Base-by-base conservation (phyloP, 2,113 vertebrate species). In the Ploceus nigricollis region DNA sequence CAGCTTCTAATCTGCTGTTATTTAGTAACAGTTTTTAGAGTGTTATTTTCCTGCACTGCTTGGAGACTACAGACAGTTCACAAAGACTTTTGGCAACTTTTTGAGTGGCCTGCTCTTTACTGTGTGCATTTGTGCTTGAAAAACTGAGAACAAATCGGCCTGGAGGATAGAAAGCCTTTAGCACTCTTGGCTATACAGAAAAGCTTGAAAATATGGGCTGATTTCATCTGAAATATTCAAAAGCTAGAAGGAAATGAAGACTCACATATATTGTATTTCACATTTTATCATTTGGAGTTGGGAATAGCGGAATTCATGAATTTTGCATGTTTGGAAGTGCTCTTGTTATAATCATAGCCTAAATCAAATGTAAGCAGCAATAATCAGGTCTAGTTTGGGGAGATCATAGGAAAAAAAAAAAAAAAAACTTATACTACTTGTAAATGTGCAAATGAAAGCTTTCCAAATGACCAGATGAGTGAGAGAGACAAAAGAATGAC, bases 241-340 rank as follows among this genome's bases (percentile, higher is more conserved):
- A 90, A 91, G 70, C 53, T 72, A 77, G 87, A 87, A 82, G 65
- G 61, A 87, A 96, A 87, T 85, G 37, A 96, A 82, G 93, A 54
- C 33, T 89, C 51, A 57, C 48, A 71, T 90, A 89, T 84, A 93
- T 68, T 86, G 79, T 85, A 82, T 78, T 94, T 95, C 89, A 96
- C 88, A 71, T 96, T 96, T 92, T 93, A 93, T 94, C 54, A 56
- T 70, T 90, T 82, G 48, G 60, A 57, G 31, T 60, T 48, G 70
- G 50, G 40, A 95, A 82, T 75, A 87, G 73, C 48, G 87, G 92
- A 73, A 83, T 93, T 96, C 64, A 95, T 96, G 79, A 93, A 95
- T 96, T 96, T 92, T 96, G 82, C 87, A 93, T 96, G 68, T 75
- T 96, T 90, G 53, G 61, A 95, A 89, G 44, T 53, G 73, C 53